These are phyloP conservation scores for Spondyliosoma cantharus DNA, from an alignment of 2,797 vertebrate species.

Conservation along the genomic window DNA sequence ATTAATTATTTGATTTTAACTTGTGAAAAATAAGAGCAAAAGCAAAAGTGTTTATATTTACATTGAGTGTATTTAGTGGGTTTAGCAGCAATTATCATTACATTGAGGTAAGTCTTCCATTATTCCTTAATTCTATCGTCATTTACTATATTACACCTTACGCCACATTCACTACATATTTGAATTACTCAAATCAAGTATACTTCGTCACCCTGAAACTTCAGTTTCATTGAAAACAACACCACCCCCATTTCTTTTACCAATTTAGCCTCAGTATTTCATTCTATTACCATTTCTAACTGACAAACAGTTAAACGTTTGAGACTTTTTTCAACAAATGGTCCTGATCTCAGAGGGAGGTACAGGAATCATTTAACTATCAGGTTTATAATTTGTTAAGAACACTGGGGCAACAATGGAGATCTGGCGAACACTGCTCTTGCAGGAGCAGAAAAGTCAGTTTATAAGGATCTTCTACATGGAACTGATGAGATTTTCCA, in stretches of 20 bases:
- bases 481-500: conserved; percentile 43
- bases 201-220: not conserved
- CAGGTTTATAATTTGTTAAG: not conserved
- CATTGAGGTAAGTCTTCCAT: not conserved
- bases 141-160: not conserved
- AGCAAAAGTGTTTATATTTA: too few relatives aligned
- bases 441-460: conserved; percentile 31
- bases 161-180: not conserved
- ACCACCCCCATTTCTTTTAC: not conserved
- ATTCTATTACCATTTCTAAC: not conserved
- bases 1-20: too few relatives aligned
- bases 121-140: not conserved
- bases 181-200: conserved; percentile 3
- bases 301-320: conserved; percentile 12
- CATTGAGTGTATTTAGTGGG: not conserved
- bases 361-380: conserved; percentile 2
- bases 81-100: not conserved
- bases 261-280: not conserved
- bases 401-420: conserved; percentile 7
- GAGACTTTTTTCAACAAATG: not conserved
- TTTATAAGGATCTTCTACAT: conserved; percentile 29
- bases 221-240: not conserved
- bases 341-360: not conserved
- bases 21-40: too few relatives aligned
- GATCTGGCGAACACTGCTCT: conserved; percentile 7